These are phyloP conservation scores for Ooceraea biroi DNA, from an alignment of 1,140 invertebrate genomes.

Conservation along the genomic window DNA sequence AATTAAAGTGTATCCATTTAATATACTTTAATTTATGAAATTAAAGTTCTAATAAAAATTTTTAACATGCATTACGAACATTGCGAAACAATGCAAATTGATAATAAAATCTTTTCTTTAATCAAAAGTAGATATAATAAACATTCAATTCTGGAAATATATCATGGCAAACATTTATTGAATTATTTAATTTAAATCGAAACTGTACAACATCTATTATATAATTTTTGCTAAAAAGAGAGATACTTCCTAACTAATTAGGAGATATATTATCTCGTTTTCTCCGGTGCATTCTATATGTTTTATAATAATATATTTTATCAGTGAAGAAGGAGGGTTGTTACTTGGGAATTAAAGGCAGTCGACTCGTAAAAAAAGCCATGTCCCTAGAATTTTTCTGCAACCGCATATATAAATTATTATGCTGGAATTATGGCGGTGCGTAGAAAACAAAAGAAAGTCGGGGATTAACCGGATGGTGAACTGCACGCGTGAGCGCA, in stretches of 20 bases:
- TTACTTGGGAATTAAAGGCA: background rate
- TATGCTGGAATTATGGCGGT: constrained; percentile 3
- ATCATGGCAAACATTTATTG: background rate
- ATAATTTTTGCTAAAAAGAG: background rate
- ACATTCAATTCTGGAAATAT: background rate
- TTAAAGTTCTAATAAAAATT: no score
- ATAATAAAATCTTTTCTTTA: background rate
- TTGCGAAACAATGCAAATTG: background rate
- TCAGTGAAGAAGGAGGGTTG: background rate
- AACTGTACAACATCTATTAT: no score
- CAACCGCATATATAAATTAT: constrained; percentile 7
- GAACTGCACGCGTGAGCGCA: constrained; percentile 33
- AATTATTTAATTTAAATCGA: background rate
- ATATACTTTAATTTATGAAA: no score
- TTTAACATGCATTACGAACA: background rate
- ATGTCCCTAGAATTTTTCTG: background rate
- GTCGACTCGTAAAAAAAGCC: constrained; percentile 24
- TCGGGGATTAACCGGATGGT: background rate
- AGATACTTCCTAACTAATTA: background rate
- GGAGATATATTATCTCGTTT: background rate
- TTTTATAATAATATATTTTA: no score
- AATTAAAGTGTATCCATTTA: background rate
- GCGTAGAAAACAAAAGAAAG: constrained; percentile 28
- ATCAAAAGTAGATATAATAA: background rate
- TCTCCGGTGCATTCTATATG: background rate